Evolutionary conservation across 2,797 vertebrate species (phyloP).

Genomic region (Eulemur albifrons): DNA sequence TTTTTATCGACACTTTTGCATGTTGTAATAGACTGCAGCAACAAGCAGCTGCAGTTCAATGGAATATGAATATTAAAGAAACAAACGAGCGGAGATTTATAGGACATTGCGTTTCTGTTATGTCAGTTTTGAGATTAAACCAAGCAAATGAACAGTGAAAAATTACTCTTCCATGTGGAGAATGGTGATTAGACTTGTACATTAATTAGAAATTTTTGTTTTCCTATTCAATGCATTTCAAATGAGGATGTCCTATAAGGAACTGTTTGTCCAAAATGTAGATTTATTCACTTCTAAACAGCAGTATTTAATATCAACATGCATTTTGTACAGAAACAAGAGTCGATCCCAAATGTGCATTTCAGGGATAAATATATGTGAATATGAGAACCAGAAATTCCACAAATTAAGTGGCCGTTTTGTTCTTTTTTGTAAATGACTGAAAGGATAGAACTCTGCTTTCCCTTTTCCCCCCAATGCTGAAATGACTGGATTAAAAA

Average conservation of each 20-base stretch:
- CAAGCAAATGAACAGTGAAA: slow-evolving; percentile 90
- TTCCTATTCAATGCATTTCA: slow-evolving; percentile 88
- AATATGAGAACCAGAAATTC: slow-evolving; percentile 20
- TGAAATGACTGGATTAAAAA: slow-evolving; percentile 2
- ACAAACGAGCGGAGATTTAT: slow-evolving; percentile 90
- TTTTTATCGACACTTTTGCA: slow-evolving; percentile 88
- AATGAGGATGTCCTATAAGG: slow-evolving; percentile 85
- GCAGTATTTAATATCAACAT: slow-evolving; percentile 63
- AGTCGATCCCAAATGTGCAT: slow-evolving; percentile 50
- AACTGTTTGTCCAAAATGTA: slow-evolving; percentile 82
- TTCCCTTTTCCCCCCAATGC: background rate
- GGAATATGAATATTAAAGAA: slow-evolving; percentile 91
- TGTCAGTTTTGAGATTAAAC: slow-evolving; percentile 90
- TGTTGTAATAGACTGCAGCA: slow-evolving; percentile 86
- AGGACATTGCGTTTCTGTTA: slow-evolving; percentile 88
- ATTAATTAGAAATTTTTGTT: slow-evolving; percentile 92
- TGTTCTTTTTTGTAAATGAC: background rate
- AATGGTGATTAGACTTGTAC: slow-evolving; percentile 91
- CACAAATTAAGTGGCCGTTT: slow-evolving; percentile 37
- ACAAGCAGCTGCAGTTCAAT: slow-evolving; percentile 87
- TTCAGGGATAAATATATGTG: slow-evolving; percentile 59
- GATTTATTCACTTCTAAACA: slow-evolving; percentile 82
- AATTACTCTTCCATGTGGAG: slow-evolving; percentile 91
- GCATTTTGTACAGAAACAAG: slow-evolving; percentile 65
- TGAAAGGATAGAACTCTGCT: background rate